Percentiles rank a stretch among this genome's conserved stretches.
These are phyloP conservation scores for Actinia equina DNA, from an alignment of 64 coral and sea anemone species.

Conservation along the genomic window DNA sequence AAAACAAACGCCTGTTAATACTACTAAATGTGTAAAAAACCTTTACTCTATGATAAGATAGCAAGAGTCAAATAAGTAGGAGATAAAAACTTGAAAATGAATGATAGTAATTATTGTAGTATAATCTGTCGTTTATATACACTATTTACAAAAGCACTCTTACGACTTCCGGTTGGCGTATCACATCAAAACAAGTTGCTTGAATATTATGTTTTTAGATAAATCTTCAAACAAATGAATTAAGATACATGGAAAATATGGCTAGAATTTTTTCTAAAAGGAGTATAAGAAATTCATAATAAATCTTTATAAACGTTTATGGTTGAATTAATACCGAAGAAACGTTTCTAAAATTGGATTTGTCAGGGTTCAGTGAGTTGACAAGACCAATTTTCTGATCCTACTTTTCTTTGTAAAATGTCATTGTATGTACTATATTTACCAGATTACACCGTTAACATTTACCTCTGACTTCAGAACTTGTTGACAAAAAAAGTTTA, in stretches of 20 bases:
- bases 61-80: not conserved
- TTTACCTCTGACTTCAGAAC: not conserved
- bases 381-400: not conserved
- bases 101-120: not conserved
- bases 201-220: not conserved
- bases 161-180: not conserved
- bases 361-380: not conserved
- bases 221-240: not conserved
- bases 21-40: not conserved
- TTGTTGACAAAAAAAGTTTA: too few species aligned
- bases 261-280: not conserved
- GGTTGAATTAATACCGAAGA: not conserved
- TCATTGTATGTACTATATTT: not conserved
- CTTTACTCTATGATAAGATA: not conserved
- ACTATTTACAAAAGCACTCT: conserved; percentile 5
- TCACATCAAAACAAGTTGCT: not conserved
- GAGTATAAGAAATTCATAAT: not conserved
- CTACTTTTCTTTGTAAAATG: too few species aligned
- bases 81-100: not conserved
- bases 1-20: conserved; percentile 4
- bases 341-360: not conserved
- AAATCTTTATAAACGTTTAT: not conserved
- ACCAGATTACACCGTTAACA: not conserved
- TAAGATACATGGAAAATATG: not conserved
- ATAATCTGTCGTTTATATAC: not conserved